Conservation (phyloP, 1,140 invertebrate species). For the Drosophila pseudoobscura region DNA sequence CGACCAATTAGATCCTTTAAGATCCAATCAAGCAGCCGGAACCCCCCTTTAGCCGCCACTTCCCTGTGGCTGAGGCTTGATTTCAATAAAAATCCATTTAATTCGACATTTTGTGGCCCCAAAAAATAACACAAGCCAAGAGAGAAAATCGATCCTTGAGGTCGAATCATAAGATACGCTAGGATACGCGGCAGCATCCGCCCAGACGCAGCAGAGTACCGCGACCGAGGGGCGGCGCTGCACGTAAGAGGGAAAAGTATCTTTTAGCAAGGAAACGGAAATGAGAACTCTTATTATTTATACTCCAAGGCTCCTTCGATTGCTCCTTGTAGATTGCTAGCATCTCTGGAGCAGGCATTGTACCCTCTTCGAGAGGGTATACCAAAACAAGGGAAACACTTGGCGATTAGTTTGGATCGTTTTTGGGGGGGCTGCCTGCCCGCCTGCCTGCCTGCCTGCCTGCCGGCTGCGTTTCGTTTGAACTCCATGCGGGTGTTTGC, state of each 20-base stretch:
- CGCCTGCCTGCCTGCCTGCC: background rate
- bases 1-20: slow-evolving; percentile 73
- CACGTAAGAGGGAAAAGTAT: too few relatives aligned
- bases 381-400: slow-evolving; percentile 51
- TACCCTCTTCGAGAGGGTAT: too few relatives aligned
- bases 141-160: background rate
- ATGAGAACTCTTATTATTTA: too few relatives aligned
- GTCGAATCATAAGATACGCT: too few relatives aligned
- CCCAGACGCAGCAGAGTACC: too few relatives aligned
- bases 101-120: slow-evolving; percentile 76
- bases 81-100: slow-evolving; percentile 82
- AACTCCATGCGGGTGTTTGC: slow-evolving; percentile 68
- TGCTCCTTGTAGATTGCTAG: too few relatives aligned
- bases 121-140: slow-evolving; percentile 43
- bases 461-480: slow-evolving; percentile 71
- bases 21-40: slow-evolving; percentile 50
- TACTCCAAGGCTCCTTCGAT: too few relatives aligned
- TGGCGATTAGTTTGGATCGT: slow-evolving; percentile 70
- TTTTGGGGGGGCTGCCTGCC: slow-evolving; percentile 9
- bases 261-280: too few relatives aligned
- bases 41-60: slow-evolving; percentile 23
- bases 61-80: slow-evolving; percentile 44
- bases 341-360: too few relatives aligned
- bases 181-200: too few relatives aligned
- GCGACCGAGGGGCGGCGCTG: too few relatives aligned